These are phyloP conservation scores for Macrosiphum euphorbiae DNA, from an alignment of 2,888 invertebrate genomes.

Conservation along the genomic window DNA sequence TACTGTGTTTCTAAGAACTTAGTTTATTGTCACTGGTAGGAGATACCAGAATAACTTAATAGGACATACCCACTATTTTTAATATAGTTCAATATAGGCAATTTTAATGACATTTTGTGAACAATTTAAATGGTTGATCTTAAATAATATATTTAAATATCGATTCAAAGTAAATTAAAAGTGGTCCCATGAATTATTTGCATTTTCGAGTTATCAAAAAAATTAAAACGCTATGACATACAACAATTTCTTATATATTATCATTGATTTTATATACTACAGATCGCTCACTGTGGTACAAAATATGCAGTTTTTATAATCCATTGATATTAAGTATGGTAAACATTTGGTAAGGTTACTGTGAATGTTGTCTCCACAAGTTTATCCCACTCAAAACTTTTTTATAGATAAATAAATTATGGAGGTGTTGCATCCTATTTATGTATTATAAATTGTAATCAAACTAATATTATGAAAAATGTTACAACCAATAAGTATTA, in stretches of 20 bases:
- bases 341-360: neutral
- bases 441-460: neutral
- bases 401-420: neutral
- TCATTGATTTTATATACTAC: no score
- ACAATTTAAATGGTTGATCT: neutral
- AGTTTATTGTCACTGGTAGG: neutral
- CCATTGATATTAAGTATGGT: neutral
- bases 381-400: neutral
- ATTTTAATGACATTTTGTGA: neutral
- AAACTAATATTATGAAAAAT: neutral
- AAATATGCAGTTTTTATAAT: no score
- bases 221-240: neutral
- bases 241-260: neutral
- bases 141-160: neutral
- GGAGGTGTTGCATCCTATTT: neutral
- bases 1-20: neutral
- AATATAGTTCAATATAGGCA: neutral
- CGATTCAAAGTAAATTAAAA: neutral
- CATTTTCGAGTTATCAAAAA: neutral
- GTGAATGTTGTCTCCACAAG: neutral
- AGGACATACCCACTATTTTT: neutral
- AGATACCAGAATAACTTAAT: neutral
- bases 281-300: no score
- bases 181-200: neutral
- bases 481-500: neutral